Evolutionary conservation across 2,113 vertebrate genomes (phyloP).

Genomic region (Maccullochella peelii): DNA sequence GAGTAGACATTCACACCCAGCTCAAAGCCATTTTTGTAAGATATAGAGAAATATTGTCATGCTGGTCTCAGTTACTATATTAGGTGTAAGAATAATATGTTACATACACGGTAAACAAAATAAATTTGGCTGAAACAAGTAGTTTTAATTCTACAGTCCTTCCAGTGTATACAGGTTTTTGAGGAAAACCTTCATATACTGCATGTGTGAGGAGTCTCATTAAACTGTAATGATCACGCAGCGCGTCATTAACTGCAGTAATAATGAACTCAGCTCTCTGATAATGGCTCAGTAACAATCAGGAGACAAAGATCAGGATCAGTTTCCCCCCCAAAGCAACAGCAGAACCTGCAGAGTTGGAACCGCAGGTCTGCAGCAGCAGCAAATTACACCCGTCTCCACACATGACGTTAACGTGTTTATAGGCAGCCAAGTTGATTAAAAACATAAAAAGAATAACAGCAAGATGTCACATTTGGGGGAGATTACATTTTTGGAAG

Average conservation of each 20-base stretch:
- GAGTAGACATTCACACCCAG: not conserved
- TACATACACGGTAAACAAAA: not conserved
- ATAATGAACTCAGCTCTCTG: slow-evolving; percentile 31
- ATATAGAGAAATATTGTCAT: not conserved
- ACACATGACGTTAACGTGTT: not conserved
- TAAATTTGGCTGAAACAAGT: not conserved
- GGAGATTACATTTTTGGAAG: not conserved
- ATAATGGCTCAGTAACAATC: slow-evolving; percentile 28
- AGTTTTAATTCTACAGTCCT: not conserved
- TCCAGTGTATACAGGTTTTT: not conserved
- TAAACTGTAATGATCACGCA: slow-evolving; percentile 39
- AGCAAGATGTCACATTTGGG: not conserved
- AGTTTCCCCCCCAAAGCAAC: not conserved
- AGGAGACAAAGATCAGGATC: slow-evolving; percentile 1
- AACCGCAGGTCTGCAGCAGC: not conserved
- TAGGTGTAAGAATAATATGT: not conserved
- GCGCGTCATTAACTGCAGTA: slow-evolving; percentile 24
- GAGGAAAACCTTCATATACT: too few species aligned
- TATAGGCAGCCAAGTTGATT: not conserved
- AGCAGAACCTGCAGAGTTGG: slow-evolving; percentile 25
- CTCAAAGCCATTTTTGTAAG: not conserved
- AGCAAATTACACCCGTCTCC: slow-evolving; percentile 1
- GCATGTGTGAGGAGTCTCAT: slow-evolving; percentile 15
- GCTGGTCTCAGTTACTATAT: not conserved
- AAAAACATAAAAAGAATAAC: not conserved